phyloP scores from a whole-genome alignment of 1,140 invertebrate species.

The Anastrepha obliqua region DNA sequence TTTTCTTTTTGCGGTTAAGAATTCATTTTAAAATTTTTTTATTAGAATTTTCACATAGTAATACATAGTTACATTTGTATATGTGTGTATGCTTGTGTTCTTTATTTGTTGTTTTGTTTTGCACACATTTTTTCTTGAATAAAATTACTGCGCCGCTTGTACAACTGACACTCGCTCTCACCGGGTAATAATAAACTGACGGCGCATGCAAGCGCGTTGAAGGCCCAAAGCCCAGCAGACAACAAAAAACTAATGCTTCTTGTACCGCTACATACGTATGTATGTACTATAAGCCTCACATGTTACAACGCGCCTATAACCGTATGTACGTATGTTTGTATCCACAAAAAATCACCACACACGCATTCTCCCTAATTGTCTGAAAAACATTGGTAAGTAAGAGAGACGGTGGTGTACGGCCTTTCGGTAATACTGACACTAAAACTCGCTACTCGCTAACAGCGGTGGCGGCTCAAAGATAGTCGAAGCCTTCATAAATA shows the following conservation, averaged over 20 bases:
- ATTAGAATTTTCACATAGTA: not conserved
- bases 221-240: slow-evolving; percentile 18
- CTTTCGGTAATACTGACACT: not conserved
- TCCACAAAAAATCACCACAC: slow-evolving; percentile 38
- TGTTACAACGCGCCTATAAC: not conserved
- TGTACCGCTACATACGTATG: not conserved
- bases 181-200: slow-evolving; percentile 40
- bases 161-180: slow-evolving; percentile 46
- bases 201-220: slow-evolving; percentile 25
- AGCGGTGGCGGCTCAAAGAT: not conserved
- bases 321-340: not conserved
- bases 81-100: not conserved
- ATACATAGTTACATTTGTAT: not conserved
- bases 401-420: not conserved
- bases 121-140: not conserved
- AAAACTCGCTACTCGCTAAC: not conserved
- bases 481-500: slow-evolving; percentile 8
- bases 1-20: not conserved
- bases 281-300: not conserved
- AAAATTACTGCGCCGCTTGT: slow-evolving; percentile 15
- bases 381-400: not conserved
- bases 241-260: slow-evolving; percentile 22
- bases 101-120: not conserved
- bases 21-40: not conserved
- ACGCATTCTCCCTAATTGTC: slow-evolving; percentile 6